Evolutionary conservation across 2,113 vertebrate genomes (phyloP).

Genomic region (Piprites chloris): DNA sequence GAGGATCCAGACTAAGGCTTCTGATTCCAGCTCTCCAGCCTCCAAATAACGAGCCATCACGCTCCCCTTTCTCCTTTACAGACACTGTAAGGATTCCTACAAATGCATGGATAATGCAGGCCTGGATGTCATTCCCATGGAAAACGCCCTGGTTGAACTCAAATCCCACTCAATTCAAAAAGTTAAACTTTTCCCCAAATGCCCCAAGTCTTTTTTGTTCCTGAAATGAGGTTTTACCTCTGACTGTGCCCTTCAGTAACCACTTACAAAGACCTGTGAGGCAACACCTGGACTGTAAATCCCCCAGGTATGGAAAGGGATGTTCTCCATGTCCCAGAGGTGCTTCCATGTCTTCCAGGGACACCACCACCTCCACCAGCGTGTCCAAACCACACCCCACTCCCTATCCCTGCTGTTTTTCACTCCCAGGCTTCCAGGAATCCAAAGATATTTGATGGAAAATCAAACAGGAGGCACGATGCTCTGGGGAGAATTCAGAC

Average conservation of each 20-base stretch:
- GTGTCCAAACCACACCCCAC: neutral
- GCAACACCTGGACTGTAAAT: accelerated
- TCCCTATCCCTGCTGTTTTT: neutral
- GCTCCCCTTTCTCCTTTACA: neutral
- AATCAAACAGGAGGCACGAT: neutral
- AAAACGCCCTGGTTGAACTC: neutral
- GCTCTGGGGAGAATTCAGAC: neutral
- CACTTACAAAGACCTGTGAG: neutral
- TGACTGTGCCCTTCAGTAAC: neutral
- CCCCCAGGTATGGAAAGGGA: neutral
- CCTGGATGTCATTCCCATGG: neutral
- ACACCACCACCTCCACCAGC: neutral
- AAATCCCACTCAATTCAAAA: neutral
- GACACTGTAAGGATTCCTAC: neutral
- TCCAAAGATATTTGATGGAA: neutral
- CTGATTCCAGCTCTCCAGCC: neutral
- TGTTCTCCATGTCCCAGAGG: neutral
- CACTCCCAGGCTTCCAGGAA: neutral
- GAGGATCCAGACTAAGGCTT: neutral
- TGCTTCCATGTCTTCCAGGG: neutral
- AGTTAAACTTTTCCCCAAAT: neutral
- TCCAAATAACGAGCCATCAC: neutral
- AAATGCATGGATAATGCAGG: neutral
- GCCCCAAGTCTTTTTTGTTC: neutral
- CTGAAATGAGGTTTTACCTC: neutral